Base-by-base conservation (phyloP, 2,797 vertebrate genomes). In the Vireo griseus region DNA sequence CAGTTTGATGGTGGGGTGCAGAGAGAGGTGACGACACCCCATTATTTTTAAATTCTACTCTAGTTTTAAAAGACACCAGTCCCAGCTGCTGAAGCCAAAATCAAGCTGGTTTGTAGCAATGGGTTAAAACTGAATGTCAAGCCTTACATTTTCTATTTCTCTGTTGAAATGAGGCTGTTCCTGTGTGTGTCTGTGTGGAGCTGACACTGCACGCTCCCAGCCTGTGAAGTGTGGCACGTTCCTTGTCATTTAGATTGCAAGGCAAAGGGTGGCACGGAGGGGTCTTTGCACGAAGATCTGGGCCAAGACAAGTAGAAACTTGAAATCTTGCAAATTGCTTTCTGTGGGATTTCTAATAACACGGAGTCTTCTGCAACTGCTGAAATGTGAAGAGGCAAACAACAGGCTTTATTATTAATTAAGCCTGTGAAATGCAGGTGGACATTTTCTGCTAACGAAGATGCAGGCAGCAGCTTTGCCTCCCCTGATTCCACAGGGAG, bases 311-410 rank as follows among this genome's bases (percentile, higher is more conserved):
- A 68, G 74, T 15, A 71, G 58, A 86, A 95, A 78, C 22, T 54
- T 33, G 28, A 55, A 44, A 45, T 37, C 86, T 39, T 55, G 25
- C 62, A 94, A 84, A 95, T 86, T 83, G 88, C 77, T 94, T 90
- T 73, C 94, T 44, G 73, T 65, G 86, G 86, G 76, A 88, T 78
- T 95, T 94, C 58, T 75, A 35, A 72, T 24, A 25, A 16, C 50
- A 10, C 24, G 18, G 24, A n/a, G 13, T 14, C 29, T 54, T 77
- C 80, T 75, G 62, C 58, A 78, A 29, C 35, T 29, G 21, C 24
- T 59, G 72, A 58, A 44, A 54, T 5, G 51, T 8, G 39, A 81
- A 48, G 11, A 57, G 4, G 29, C 24, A 45, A 31, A 45, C 51
- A 35, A 71, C 18, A 54, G 58, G 5, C 35, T 84, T 79, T 16